These are phyloP conservation scores for Andrena bicolor DNA, from an alignment of 2,888 invertebrate species.

Conservation along the genomic window DNA sequence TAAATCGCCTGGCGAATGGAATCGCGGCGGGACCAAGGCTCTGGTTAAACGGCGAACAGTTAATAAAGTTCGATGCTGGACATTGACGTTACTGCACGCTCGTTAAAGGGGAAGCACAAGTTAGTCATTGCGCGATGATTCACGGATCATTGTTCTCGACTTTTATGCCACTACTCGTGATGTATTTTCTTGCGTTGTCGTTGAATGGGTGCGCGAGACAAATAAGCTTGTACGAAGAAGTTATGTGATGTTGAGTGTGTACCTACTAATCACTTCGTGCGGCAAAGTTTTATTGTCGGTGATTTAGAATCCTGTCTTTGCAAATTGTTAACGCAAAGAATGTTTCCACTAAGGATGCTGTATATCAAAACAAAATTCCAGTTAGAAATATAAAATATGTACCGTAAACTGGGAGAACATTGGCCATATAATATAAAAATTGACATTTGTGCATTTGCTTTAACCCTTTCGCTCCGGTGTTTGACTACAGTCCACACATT, in stretches of 20 bases:
- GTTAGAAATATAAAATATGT: too few relatives aligned
- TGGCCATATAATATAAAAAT: too few relatives aligned
- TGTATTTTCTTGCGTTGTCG: not conserved
- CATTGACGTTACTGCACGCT: not conserved
- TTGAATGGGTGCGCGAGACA: too few relatives aligned
- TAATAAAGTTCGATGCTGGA: not conserved
- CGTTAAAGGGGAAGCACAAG: slow-evolving; percentile 2
- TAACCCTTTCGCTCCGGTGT: too few relatives aligned
- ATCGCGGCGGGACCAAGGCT: not conserved
- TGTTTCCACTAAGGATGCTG: not conserved
- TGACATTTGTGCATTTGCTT: too few relatives aligned
- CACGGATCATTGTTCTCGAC: slow-evolving; percentile 1
- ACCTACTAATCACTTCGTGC: not conserved
- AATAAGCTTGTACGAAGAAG: too few relatives aligned
- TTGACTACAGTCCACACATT: too few relatives aligned
- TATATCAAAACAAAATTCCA: too few relatives aligned
- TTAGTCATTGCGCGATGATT: not conserved
- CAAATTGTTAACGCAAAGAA: not conserved
- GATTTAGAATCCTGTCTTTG: not conserved
- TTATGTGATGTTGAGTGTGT: too few relatives aligned
- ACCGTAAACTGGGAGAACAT: too few relatives aligned
- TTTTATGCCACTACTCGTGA: not conserved
- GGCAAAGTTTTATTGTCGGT: not conserved
- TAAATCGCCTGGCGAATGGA: slow-evolving; percentile 16
- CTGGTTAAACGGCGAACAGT: slow-evolving; percentile 1